phyloP scores from a whole-genome alignment of 2,113 vertebrate genomes.

The Hyla sarda region DNA sequence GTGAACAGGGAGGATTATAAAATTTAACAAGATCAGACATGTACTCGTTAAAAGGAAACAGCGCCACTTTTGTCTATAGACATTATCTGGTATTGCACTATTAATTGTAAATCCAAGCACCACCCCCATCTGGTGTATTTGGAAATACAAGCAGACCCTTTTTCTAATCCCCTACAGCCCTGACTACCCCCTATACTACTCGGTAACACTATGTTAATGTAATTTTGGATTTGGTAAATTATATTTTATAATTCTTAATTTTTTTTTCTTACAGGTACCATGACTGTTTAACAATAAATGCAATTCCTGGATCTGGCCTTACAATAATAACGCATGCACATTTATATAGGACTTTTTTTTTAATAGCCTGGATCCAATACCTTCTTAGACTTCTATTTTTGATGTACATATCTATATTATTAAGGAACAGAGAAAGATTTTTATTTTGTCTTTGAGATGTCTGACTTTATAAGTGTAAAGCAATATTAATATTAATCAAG shows the following conservation, averaged over 20 bases:
- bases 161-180: no score
- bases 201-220: no score
- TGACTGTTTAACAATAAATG: conserved; percentile 64
- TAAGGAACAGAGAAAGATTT: conserved; percentile 75
- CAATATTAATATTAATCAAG: conserved; percentile 68
- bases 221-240: no score
- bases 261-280: conserved; percentile 68
- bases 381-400: conserved; percentile 79
- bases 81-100: no score
- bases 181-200: no score
- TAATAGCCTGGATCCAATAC: conserved; percentile 82
- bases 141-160: no score
- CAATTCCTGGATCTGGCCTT: conserved; percentile 72
- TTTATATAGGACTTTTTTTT: conserved; percentile 70
- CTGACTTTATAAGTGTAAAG: conserved; percentile 71
- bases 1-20: no score
- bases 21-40: no score
- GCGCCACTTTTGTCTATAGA: no score
- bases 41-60: no score
- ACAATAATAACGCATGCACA: conserved; percentile 62
- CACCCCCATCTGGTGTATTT: no score
- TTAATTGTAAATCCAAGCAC: no score
- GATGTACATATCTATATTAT: conserved; percentile 81
- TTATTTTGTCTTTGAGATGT: conserved; percentile 81
- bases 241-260: neutral